Conservation (phyloP, 2,113 vertebrate species). For the Neogobius melanostomus region DNA sequence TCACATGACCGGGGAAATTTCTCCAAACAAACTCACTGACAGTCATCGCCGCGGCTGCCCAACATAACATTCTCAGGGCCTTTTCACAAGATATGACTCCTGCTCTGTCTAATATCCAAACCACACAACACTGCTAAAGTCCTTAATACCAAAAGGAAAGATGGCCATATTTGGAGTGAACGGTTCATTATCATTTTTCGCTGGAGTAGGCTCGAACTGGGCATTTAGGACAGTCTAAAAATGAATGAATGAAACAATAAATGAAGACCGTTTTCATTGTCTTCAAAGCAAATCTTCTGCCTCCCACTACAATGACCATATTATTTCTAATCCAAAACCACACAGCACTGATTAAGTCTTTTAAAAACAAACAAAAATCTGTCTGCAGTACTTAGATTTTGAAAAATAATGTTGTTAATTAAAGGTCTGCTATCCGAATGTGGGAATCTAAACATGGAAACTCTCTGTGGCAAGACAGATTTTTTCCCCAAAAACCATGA, state of each 20-base stretch:
- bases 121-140: constrained; percentile 13
- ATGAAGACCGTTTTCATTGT: background rate
- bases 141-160: constrained; percentile 8
- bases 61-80: constrained; percentile 64
- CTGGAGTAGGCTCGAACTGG: background rate
- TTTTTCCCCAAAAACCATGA: background rate
- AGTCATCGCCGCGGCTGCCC: constrained; percentile 38
- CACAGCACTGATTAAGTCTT: constrained; percentile 11
- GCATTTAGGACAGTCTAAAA: too few species aligned
- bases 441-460: background rate
- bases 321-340: background rate
- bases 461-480: background rate
- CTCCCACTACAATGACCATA: too few species aligned
- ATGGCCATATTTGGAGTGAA: background rate
- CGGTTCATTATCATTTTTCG: background rate
- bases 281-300: background rate
- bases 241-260: background rate
- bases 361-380: background rate
- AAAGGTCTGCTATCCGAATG: background rate
- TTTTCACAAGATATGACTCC: constrained; percentile 36
- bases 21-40: constrained; percentile 63
- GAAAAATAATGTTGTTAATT: background rate
- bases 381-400: background rate
- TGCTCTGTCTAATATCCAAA: constrained; percentile 19
- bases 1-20: constrained; percentile 40